Evolutionary conservation across 92 coral and sea anemone genomes (phyloP), one percentile per base, ranked within the genome.

Genomic region (Paramuricea clavata): DNA sequence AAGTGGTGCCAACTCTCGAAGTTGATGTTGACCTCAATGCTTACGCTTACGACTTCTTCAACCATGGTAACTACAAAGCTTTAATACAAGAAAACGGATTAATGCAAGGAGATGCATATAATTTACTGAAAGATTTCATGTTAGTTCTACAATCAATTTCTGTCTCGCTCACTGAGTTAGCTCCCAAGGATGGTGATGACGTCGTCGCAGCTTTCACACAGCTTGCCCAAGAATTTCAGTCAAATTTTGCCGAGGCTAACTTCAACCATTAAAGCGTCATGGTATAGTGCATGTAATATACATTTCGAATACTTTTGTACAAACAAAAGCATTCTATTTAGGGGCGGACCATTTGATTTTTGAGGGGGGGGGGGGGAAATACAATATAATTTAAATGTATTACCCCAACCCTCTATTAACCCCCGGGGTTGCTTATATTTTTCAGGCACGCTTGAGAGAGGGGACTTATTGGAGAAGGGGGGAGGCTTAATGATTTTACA

Each of bases 21-120:
- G 81, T 47, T 78, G 76, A 60, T 16, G 26, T 56, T 4, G 88
- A 87, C 9, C 57, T 91, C 28, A 93, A 93, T 34, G 92, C 96
- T 15, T 93, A 86, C 74, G 96, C 96, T 1, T 59, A 91, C 72
- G 96, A 93, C 73, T 93, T 93, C 64, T 93, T 88, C 33, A 91
- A 93, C 49, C 96, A 93, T 41, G 92, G 93, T 36, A 90, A 93
- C 32, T 0, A 0, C 0, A 85, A 28, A 54, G 91, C 85, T 16
- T 71, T 92, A 47, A 61, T 33, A 25, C 30, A 42, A 2, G 95
- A 93, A 35, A 93, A 93, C 43, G 85, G 92, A 15, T 61, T 93
- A 61, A 87, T 52, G 76, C 49, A 43, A 1, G 95, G 95, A 3
- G 95, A 93, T 0, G 86, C 77, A 35, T 90, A 34, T 87, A 33